These are phyloP conservation scores for Limnephilus rhombicus DNA, from an alignment of 2,888 invertebrate genomes.

Conservation along the genomic window DNA sequence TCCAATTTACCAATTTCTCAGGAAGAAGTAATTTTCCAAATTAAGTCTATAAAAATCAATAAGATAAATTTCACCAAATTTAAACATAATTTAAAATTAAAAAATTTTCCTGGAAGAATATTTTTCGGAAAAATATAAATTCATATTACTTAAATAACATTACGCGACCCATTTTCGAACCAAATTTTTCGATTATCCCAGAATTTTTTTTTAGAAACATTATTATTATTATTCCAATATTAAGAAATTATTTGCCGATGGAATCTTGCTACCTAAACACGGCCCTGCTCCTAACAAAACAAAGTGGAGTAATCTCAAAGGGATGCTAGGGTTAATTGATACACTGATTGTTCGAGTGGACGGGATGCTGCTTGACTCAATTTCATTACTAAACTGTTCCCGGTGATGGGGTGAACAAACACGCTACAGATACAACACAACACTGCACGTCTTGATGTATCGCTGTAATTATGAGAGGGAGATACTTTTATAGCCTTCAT, in stretches of 20 bases:
- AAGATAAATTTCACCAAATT: too few species aligned
- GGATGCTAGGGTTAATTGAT: conserved; percentile 62
- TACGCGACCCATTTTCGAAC: too few species aligned
- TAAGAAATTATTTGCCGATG: not conserved
- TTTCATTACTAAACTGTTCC: conserved; percentile 54
- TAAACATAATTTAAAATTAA: too few species aligned
- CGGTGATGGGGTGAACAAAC: conserved; percentile 8
- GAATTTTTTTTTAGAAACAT: too few species aligned
- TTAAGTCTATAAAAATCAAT: too few species aligned
- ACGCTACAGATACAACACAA: not conserved
- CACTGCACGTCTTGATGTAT: conserved; percentile 26
- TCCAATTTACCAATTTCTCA: too few species aligned
- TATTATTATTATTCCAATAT: too few species aligned
- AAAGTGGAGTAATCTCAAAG: conserved; percentile 49
- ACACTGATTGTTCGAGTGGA: conserved; percentile 58
- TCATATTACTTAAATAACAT: too few species aligned
- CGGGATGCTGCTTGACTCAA: conserved; percentile 47
- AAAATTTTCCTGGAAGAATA: too few species aligned
- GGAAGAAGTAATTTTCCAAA: too few species aligned
- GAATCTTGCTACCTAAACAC: not conserved
- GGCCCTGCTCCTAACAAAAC: not conserved
- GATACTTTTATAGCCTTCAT: conserved; percentile 28
- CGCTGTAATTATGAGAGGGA: conserved; percentile 24
- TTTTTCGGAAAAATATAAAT: too few species aligned
- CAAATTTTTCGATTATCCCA: too few species aligned